These are phyloP conservation scores for Dicaeum eximium DNA, from an alignment of 2,113 vertebrate genomes.

Conservation along the genomic window DNA sequence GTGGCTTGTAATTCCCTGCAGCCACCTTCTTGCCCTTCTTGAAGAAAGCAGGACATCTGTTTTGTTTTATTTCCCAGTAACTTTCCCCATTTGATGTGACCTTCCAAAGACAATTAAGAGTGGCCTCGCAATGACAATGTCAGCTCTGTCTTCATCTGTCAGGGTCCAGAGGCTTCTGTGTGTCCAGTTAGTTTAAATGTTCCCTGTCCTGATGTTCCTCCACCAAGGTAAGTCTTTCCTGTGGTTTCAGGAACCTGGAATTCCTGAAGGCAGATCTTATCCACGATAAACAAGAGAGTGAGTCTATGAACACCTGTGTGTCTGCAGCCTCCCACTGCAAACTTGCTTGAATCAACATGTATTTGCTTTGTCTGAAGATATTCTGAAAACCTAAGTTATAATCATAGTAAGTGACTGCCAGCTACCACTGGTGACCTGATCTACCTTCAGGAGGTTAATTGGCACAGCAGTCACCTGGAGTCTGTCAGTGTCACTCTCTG, in stretches of 20 bases:
- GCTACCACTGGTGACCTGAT: slow-evolving; percentile 80
- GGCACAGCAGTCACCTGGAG: slow-evolving; percentile 84
- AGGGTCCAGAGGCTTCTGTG: neutral
- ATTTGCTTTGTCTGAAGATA: slow-evolving; percentile 81
- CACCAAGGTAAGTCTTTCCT: neutral
- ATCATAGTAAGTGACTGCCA: slow-evolving; percentile 79
- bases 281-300: neutral
- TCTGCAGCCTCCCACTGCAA: slow-evolving; percentile 84
- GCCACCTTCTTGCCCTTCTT: neutral
- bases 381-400: slow-evolving; percentile 81
- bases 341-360: slow-evolving; percentile 76
- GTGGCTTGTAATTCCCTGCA: neutral
- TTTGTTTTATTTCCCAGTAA: neutral
- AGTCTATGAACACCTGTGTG: neutral
- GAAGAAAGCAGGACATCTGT: neutral
- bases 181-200: neutral
- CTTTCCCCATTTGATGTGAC: accelerated
- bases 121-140: neutral
- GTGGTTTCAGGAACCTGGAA: neutral
- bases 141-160: neutral
- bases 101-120: neutral
- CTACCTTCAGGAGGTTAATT: slow-evolving; percentile 82
- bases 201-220: neutral
- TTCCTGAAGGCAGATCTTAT: neutral
- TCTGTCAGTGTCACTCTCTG: slow-evolving; percentile 75